Evolutionary conservation across 2,888 invertebrate genomes (phyloP).

Genomic region (Tanytarsus gracilentus): DNA sequence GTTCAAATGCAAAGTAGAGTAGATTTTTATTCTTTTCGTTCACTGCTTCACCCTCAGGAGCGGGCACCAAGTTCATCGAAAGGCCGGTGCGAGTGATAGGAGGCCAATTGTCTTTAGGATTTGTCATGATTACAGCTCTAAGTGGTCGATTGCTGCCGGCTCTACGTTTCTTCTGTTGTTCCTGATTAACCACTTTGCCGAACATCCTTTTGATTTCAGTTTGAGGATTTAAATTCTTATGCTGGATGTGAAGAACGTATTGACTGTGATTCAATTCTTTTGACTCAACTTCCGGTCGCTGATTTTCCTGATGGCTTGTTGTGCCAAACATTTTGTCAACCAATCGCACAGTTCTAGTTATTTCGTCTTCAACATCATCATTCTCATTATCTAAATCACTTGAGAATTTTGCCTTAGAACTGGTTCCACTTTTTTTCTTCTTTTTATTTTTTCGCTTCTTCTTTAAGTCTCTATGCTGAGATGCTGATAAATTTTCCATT

Average conservation of each 20-base stretch:
- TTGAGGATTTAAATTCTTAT: constrained; percentile 65
- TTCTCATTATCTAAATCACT: constrained; percentile 57
- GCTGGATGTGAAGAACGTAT: constrained; percentile 53
- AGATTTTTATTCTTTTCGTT: constrained; percentile 33
- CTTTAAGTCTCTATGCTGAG: constrained; percentile 48
- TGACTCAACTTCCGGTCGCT: constrained; percentile 31
- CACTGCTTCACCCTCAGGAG: constrained; percentile 31
- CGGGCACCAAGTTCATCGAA: constrained; percentile 58
- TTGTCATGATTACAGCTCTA: constrained; percentile 58
- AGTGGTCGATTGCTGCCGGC: constrained; percentile 44
- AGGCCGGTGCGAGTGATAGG: constrained; percentile 60
- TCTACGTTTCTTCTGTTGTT: constrained; percentile 52
- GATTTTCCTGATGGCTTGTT: constrained; percentile 36
- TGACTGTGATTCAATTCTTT: constrained; percentile 35
- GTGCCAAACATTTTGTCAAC: constrained; percentile 59
- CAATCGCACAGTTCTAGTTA: constrained; percentile 56
- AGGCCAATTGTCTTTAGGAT: constrained; percentile 64
- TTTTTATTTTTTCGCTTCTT: constrained; percentile 58
- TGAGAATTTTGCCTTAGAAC: constrained; percentile 5
- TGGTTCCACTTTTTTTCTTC: constrained; percentile 44
- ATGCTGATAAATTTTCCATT: constrained; percentile 43
- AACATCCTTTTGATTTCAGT: constrained; percentile 75
- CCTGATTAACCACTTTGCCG: constrained; percentile 66
- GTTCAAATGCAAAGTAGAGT: constrained; percentile 26
- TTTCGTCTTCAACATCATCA: constrained; percentile 49